phyloP scores from a whole-genome alignment of 2,113 vertebrate genomes.

The Pterophyllum scalare region DNA sequence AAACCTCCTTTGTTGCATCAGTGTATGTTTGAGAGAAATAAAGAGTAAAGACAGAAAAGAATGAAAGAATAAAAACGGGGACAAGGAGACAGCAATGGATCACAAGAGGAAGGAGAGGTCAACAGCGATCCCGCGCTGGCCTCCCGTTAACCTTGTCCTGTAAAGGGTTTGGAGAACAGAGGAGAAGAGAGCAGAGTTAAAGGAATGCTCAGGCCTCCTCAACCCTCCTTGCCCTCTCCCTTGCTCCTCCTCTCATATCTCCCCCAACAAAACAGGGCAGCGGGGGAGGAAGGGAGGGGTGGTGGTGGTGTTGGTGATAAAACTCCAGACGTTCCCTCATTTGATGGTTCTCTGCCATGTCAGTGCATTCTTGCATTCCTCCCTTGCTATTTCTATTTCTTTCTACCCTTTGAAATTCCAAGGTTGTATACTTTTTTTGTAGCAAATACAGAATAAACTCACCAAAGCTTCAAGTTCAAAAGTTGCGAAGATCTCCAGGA shows the following conservation, averaged over 20 bases:
- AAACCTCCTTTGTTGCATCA: constrained; percentile 31
- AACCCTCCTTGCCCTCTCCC: constrained; percentile 53
- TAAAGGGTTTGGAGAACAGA: constrained; percentile 79
- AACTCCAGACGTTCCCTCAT: constrained; percentile 96
- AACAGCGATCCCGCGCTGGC: constrained; percentile 87
- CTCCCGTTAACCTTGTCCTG: constrained; percentile 88
- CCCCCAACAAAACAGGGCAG: constrained; percentile 86
- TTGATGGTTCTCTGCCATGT: constrained; percentile 91
- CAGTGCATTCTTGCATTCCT: constrained; percentile 87
- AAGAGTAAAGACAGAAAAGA: not conserved
- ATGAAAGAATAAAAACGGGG: not conserved
- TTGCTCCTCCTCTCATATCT: constrained; percentile 81
- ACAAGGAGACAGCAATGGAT: constrained; percentile 1
- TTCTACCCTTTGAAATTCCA: constrained; percentile 28
- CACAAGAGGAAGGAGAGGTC: constrained; percentile 78
- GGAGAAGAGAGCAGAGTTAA: constrained; percentile 80
- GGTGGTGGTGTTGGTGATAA: constrained; percentile 85
- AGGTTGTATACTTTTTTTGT: constrained; percentile 36
- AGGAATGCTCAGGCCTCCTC: constrained; percentile 85
- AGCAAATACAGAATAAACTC: constrained; percentile 11
- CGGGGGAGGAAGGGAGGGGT: constrained; percentile 33
- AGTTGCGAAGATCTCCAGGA: not conserved
- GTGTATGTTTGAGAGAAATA: constrained; percentile 3
- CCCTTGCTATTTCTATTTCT: constrained; percentile 44
- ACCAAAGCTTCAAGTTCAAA: not conserved